These are phyloP conservation scores for Brachyrhaphis roseni DNA, from an alignment of 2,797 vertebrate species.

Conservation along the genomic window DNA sequence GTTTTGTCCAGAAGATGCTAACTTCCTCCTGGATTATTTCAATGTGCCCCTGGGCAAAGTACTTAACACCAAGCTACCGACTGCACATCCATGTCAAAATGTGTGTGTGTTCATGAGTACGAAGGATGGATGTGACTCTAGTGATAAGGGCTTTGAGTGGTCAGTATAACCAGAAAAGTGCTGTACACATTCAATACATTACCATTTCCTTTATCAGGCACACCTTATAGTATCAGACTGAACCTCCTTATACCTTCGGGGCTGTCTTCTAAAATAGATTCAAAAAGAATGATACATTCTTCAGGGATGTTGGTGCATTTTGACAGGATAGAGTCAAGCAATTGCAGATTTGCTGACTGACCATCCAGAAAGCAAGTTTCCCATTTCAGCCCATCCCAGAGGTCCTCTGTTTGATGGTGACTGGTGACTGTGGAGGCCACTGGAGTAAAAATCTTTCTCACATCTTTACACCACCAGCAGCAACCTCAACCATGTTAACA, in stretches of 20 bases:
- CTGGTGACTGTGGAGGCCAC: not conserved
- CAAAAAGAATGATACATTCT: not conserved
- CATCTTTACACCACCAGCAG: not conserved
- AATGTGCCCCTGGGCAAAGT: not conserved
- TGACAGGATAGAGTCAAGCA: not conserved
- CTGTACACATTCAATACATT: not conserved
- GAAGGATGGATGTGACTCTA: not conserved
- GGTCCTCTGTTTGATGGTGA: not conserved
- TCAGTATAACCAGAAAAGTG: not conserved
- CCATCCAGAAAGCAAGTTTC: not conserved
- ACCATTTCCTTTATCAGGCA: not conserved
- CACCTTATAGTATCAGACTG: not conserved
- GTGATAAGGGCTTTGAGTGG: not conserved
- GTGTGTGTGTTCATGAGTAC: not conserved
- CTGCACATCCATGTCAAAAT: not conserved
- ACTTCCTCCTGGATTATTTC: not conserved
- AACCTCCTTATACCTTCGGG: not conserved
- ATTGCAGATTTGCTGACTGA: not conserved
- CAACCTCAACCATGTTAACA: not conserved
- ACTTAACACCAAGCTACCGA: not conserved
- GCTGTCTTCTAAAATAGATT: not conserved
- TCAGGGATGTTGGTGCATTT: not conserved
- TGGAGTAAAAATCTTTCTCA: not conserved
- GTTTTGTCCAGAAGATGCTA: not conserved
- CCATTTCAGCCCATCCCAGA: not conserved